A percentile compares a stretch with the other conserved stretches of the same genome.
Evolutionary conservation across 2,113 vertebrate genomes (phyloP).

Genomic region (Nothocercus nigrocapillus): DNA sequence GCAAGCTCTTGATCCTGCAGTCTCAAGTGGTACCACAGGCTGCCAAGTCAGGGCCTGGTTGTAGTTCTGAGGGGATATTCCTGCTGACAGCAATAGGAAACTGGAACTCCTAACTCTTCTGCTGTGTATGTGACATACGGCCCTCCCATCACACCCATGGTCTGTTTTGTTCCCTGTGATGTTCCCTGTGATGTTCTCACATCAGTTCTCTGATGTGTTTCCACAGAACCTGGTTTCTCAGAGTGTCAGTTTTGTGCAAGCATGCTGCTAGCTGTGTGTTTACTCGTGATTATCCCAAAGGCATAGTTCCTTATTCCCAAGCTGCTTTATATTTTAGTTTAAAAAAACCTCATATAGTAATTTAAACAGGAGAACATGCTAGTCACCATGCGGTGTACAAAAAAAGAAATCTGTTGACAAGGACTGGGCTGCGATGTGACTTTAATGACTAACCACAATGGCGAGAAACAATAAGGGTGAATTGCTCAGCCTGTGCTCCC

Average conservation of each 20-base stretch:
- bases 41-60: not conserved
- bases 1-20: not conserved
- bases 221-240: not conserved
- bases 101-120: not conserved
- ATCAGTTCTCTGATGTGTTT: not conserved
- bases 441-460: not conserved
- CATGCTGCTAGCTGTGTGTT: not conserved
- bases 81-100: not conserved
- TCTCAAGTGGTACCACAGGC: not conserved
- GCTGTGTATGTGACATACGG: not conserved
- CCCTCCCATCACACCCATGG: not conserved
- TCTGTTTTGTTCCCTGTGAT: not conserved
- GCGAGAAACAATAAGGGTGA: not conserved
- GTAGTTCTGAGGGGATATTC: not conserved
- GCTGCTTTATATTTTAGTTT: not conserved
- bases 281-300: not conserved
- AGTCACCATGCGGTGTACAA: not conserved
- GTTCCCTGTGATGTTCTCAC: too few species aligned
- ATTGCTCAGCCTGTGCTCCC: not conserved
- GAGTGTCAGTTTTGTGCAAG: not conserved
- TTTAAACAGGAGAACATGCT: not conserved
- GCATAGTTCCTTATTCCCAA: not conserved
- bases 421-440: not conserved
- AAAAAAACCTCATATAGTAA: not conserved
- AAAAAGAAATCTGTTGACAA: not conserved